Evolutionary conservation across 2,113 vertebrate genomes (phyloP).

Genomic region (Sinocyclocheilus anshuiensis): DNA sequence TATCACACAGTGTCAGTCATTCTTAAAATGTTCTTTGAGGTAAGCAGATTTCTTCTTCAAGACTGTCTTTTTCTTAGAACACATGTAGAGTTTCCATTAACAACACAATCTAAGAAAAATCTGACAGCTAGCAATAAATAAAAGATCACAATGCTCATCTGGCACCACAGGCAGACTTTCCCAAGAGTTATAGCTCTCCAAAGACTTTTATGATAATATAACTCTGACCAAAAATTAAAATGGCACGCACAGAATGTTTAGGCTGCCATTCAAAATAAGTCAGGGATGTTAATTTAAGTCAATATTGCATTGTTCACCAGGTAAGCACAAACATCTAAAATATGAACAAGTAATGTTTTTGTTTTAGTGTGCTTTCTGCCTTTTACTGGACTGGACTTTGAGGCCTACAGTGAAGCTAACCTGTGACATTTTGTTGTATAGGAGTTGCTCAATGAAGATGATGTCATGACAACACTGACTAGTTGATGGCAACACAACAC

Average conservation of each 20-base stretch:
- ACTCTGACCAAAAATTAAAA: not conserved
- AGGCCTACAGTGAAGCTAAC: not conserved
- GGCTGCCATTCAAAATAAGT: not conserved
- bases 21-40: constrained; percentile 4
- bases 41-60: not conserved
- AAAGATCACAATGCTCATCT: not conserved
- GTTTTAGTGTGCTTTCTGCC: not conserved
- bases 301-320: not conserved
- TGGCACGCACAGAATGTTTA: not conserved
- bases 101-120: constrained; percentile 2
- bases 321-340: not conserved
- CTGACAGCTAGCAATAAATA: not conserved
- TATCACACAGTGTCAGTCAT: not conserved
- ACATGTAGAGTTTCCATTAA: not conserved
- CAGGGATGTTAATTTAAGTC: not conserved
- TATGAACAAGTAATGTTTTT: not conserved
- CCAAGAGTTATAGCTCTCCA: not conserved
- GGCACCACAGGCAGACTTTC: not conserved
- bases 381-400: not conserved
- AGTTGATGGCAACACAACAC: not conserved
- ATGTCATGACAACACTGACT: not conserved
- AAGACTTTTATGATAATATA: not conserved
- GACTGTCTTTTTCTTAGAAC: not conserved
- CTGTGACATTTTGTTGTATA: not conserved
- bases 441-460: not conserved